A percentile compares a stretch with the other conserved stretches of the same genome.
Conservation (phyloP, 2,113 vertebrate species). For the Phalacrocorax brasilianus region DNA sequence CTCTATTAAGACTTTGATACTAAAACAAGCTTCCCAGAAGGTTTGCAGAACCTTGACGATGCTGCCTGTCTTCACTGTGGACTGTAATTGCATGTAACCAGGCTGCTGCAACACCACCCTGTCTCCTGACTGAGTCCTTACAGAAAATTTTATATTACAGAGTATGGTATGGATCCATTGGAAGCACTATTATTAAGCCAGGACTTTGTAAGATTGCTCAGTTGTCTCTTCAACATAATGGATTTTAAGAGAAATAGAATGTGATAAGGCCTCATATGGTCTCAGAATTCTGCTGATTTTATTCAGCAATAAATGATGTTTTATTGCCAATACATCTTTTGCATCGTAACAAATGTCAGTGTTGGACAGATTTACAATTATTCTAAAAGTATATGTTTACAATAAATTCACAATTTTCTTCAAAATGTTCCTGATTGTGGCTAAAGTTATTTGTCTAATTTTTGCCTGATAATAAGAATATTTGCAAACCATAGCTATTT, state of each 20-base stretch:
- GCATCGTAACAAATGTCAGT: fast-evolving
- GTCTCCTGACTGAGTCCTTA: background rate
- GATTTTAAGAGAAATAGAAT: background rate
- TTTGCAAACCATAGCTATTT: background rate
- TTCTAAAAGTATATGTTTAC: background rate
- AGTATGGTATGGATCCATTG: background rate
- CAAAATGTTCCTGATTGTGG: background rate
- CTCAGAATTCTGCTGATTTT: background rate
- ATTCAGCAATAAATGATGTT: background rate
- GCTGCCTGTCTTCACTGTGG: background rate
- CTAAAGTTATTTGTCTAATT: background rate
- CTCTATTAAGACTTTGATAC: background rate
- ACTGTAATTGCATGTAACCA: background rate
- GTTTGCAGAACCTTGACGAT: background rate
- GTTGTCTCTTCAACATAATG: background rate
- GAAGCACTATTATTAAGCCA: background rate
- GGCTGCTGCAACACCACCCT: background rate
- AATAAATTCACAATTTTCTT: background rate
- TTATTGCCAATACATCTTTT: background rate
- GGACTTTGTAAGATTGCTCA: background rate
- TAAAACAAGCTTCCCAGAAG: background rate
- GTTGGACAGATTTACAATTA: background rate
- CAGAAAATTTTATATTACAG: background rate
- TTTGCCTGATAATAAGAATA: background rate
- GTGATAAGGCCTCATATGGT: background rate